These are phyloP conservation scores for Actenoides hombroni DNA, from an alignment of 2,113 vertebrate genomes.

Conservation along the genomic window DNA sequence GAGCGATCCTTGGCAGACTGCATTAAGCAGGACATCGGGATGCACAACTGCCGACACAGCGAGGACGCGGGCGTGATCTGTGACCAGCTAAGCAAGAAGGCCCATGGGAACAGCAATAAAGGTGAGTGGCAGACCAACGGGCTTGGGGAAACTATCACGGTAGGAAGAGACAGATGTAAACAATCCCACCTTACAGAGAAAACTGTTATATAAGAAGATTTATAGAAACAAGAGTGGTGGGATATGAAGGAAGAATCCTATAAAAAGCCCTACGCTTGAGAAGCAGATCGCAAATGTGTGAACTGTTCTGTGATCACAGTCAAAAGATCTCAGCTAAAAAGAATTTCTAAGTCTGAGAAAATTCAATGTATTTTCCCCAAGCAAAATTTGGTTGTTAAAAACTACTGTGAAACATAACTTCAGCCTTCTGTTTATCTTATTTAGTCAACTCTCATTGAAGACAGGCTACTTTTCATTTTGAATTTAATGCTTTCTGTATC, in stretches of 20 bases:
- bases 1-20: slow-evolving; percentile 89
- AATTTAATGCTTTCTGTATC: not conserved
- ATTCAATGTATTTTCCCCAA: not conserved
- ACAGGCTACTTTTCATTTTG: not conserved
- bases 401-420: not conserved
- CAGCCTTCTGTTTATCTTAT: not conserved
- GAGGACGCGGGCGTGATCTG: slow-evolving; percentile 97
- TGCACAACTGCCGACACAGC: slow-evolving; percentile 93
- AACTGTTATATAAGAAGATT: not conserved
- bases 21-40: slow-evolving; percentile 88
- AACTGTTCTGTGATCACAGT: not conserved
- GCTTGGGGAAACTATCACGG: not conserved
- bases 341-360: not conserved
- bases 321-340: not conserved
- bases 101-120: slow-evolving; percentile 71
- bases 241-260: not conserved
- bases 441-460: not conserved
- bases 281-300: not conserved
- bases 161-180: not conserved
- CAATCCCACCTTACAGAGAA: not conserved
- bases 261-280: not conserved
- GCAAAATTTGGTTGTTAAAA: not conserved
- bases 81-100: slow-evolving; percentile 78
- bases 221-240: not conserved
- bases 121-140: slow-evolving; percentile 66